Evolutionary conservation across 2,888 invertebrate species (phyloP).

Genomic region (Patella pellucida): DNA sequence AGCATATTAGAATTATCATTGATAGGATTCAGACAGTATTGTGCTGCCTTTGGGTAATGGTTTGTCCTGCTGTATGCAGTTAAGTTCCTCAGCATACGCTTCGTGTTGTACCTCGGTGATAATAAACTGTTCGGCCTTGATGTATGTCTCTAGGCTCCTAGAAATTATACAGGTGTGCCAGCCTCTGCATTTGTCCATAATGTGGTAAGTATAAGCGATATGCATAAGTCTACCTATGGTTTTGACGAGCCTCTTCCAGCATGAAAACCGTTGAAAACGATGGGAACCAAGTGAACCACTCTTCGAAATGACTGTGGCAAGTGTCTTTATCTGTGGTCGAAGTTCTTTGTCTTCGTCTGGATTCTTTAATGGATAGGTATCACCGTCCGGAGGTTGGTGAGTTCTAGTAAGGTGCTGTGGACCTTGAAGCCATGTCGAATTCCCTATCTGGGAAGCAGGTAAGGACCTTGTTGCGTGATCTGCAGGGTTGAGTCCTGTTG

Average conservation of each 20-base stretch:
- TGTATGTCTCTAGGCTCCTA: too few relatives aligned
- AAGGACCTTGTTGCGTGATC: conserved; percentile 23
- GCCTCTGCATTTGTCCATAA: too few relatives aligned
- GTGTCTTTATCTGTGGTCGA: neutral
- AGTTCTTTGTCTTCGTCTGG: neutral
- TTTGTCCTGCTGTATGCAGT: neutral
- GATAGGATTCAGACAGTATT: conserved; percentile 7
- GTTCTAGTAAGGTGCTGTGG: neutral
- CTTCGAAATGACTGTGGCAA: neutral
- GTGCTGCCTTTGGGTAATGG: conserved; percentile 12
- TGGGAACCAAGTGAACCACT: too few relatives aligned
- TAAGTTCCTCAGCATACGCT: conserved; percentile 2
- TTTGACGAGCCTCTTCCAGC: conserved; percentile 1
- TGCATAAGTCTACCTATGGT: conserved; percentile 9
- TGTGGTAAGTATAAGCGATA: neutral
- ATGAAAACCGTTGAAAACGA: conserved; percentile 10
- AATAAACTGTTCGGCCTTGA: neutral
- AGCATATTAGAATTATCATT: conserved; percentile 12
- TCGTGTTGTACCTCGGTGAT: neutral
- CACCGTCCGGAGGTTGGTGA: neutral
- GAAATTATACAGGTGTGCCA: neutral
- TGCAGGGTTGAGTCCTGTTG: conserved; percentile 26
- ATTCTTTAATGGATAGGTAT: too few relatives aligned
- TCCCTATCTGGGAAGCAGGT: neutral
- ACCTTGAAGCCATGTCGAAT: conserved; percentile 19